Conservation (phyloP, 2,888 invertebrate species). For the Eugnorisma glareosa region DNA sequence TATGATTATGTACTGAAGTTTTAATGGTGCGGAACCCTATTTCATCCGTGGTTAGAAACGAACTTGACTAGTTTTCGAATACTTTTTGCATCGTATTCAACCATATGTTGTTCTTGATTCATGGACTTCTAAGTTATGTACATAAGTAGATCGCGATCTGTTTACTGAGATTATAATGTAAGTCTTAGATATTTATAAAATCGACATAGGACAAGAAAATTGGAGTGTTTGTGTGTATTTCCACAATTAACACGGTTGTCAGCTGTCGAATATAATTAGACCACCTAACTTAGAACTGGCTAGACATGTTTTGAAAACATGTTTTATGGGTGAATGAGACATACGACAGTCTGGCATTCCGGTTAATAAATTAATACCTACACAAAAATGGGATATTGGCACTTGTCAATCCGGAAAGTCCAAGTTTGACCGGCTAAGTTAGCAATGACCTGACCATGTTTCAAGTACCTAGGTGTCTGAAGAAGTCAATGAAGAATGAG, state of each 20-base stretch:
- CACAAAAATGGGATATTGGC: conserved; percentile 1
- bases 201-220: conserved; percentile 22
- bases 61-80: conserved; percentile 25
- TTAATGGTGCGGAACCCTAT: conserved; percentile 16
- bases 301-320: conserved; percentile 24
- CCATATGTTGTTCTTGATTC: conserved; percentile 62
- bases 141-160: conserved; percentile 39
- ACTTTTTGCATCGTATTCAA: conserved; percentile 46
- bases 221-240: conserved; percentile 25
- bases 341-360: not conserved
- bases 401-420: not conserved
- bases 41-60: not conserved
- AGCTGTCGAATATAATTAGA: conserved; percentile 43
- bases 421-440: not conserved
- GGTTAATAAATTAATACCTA: no score
- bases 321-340: conserved; percentile 14
- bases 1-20: not conserved
- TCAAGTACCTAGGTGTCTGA: not conserved
- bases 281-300: conserved; percentile 28
- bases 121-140: conserved; percentile 37
- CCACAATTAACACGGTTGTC: conserved; percentile 51
- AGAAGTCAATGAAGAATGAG: not conserved
- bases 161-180: conserved; percentile 20
- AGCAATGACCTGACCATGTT: not conserved
- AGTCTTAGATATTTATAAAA: conserved; percentile 12